Evolutionary conservation across 23 tunicate species (phyloP), one percentile per base, ranked within the genome.

Genomic region (Ascidia mentula): DNA sequence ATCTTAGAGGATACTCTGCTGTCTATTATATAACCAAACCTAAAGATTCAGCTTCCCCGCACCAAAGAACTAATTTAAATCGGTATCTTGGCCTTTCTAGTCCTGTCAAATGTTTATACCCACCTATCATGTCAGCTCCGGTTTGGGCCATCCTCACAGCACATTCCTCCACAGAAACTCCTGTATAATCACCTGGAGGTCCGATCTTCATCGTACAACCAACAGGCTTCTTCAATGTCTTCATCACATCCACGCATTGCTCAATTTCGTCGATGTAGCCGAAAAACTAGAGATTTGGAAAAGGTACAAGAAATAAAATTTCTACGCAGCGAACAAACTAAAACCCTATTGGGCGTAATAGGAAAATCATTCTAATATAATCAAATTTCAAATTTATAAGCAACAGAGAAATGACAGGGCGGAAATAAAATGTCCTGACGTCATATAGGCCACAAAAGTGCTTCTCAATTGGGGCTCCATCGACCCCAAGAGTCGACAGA

Each of bases 91-190:
- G 73, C 32, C 13, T 40, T 59, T 32, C 86, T 86, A 76, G 79
- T 86, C 97, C 86, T 33, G n/a, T n/a, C n/a, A n/a, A n/a, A n/a
- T n/a, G n/a, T n/a, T n/a, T n/a, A n/a, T n/a, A n/a, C n/a, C n/a
- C 40, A 92, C 98, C 98, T 69, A 92, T 69, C 17, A 92, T 73
- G 31, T 92, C 92, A 7, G 98, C 98, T 69, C 98, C 98, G 17
- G 98, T 80, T 46, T 88, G 83, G 0, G 98, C 98, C 98, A 92
- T 83, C 69, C 92, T 61, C 31, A 92, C 40, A 6, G 98, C 92
- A 69, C 98, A 92, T 79, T 92, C 98, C 37, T 92, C 98, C 6
- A 83, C 86, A 22, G 92, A 74, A 12, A 83, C 77, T 18, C 98
- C 98, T 42, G 75, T 76, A 0, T 28, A 65, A 40, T 87, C 92